phyloP scores from a whole-genome alignment of 2,113 vertebrate genomes.

The Dicaeum eximium region DNA sequence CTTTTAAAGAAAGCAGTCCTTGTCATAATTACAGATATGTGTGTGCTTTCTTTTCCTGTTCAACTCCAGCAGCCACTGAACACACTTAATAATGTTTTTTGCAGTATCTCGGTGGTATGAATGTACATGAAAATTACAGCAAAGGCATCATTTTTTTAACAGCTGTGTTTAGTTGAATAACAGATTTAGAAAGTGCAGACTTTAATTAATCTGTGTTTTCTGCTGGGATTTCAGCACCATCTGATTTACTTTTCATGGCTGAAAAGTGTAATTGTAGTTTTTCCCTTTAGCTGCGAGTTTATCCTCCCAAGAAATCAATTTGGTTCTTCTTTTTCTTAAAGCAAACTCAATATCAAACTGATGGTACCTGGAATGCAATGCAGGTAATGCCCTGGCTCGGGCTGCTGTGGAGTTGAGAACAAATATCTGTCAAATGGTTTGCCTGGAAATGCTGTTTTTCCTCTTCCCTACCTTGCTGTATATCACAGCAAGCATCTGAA shows the following conservation, averaged over 20 bases:
- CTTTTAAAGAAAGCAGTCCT: not conserved
- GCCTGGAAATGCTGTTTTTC: not conserved
- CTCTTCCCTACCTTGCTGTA: not conserved
- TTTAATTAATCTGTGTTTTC: slow-evolving; percentile 82
- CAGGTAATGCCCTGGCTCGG: not conserved
- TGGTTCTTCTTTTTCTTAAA: slow-evolving; percentile 46
- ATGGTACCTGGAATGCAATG: not conserved
- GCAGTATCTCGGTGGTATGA: slow-evolving; percentile 21
- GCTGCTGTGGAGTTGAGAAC: not conserved
- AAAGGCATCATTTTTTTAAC: slow-evolving; percentile 73
- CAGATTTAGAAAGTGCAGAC: slow-evolving; percentile 78
- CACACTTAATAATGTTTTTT: slow-evolving; percentile 26
- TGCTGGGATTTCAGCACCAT: slow-evolving; percentile 76
- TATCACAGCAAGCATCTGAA: not conserved
- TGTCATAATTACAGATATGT: not conserved
- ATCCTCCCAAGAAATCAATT: slow-evolving; percentile 67
- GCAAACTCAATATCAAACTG: not conserved
- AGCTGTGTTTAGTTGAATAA: slow-evolving; percentile 78
- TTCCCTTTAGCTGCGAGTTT: slow-evolving; percentile 64
- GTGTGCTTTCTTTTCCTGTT: not conserved
- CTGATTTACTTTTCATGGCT: slow-evolving; percentile 75
- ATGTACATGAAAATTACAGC: slow-evolving; percentile 57
- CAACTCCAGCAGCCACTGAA: not conserved
- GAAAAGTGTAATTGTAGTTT: slow-evolving; percentile 75
- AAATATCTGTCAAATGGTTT: not conserved